Base-by-base conservation (phyloP, 2,797 vertebrate species). In the Lacerta agilis region DNA sequence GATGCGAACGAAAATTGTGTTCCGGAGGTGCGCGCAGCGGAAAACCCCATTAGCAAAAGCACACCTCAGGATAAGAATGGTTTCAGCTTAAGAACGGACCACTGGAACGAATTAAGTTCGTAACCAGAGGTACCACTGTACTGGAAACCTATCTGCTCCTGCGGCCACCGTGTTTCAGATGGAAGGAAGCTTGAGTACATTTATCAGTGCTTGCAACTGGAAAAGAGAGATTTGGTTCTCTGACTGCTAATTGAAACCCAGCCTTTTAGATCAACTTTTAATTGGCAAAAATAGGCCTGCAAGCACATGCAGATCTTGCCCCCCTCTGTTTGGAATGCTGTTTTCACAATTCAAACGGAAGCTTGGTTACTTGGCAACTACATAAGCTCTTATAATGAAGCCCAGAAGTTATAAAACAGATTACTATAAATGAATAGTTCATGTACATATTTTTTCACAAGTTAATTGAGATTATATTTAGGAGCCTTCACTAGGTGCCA, bases 241-340 rank as follows among this genome's bases (percentile, higher is more conserved):
- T 95, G 93, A 96, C 94, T 97, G 92, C 93, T 94, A 96, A 94
- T 92, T 96, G 94, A 97, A 96, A 95, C 93, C 93, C 95, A 96
- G 92, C 91, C 90, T 96, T 96, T 93, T 23, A 94, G 89, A 96
- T 95, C 95, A 96, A 95, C 86, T 96, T 75, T 64, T 95, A 90
- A 90, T 96, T 96, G 96, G 89, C 92, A 66, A 36, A 49, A 87
- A 38, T 36, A 76, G 73, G 66, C 25, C 67, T 80, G 38, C 11
- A 66, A 6, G 27, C 43, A 49, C 41, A 87, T 69, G 43, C 33
- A 88, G 73, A 55, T 83, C 33, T 76, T 82, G 20, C 64, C 76
- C 7, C 41, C 64, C 10, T 43, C 79, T 82, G 38, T 83, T 49
- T 82, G 86, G 20, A 75, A 41, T 76, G 79, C n/a, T 43, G 41